Evolutionary conservation across 2,888 invertebrate species (phyloP).

Genomic region (Cephonodes hylas): DNA sequence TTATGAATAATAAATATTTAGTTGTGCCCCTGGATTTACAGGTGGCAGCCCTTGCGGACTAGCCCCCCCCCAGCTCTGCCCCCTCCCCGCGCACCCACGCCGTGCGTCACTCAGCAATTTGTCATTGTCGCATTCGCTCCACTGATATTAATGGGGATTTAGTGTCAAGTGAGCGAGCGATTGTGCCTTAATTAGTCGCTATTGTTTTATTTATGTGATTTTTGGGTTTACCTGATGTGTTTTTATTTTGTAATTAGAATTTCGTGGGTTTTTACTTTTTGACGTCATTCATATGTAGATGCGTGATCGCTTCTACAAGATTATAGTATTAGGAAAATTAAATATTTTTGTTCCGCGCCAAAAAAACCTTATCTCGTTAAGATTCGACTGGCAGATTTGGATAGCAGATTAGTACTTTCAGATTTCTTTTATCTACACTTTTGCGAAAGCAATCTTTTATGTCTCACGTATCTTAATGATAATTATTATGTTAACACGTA

Average conservation of each 20-base stretch:
- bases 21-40: too few species aligned
- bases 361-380: too few species aligned
- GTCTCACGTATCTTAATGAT: too few species aligned
- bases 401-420: too few species aligned
- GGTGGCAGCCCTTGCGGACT: slow-evolving; percentile 13
- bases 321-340: too few species aligned
- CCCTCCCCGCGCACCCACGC: slow-evolving; percentile 19
- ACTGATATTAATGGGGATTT: slow-evolving; percentile 65
- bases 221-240: slow-evolving; percentile 22
- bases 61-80: slow-evolving; percentile 19
- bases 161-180: slow-evolving; percentile 59
- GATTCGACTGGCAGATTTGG: too few species aligned
- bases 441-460: too few species aligned
- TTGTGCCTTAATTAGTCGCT: slow-evolving; percentile 56
- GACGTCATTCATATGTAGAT: too few species aligned
- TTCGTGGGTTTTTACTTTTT: neutral
- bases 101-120: slow-evolving; percentile 50
- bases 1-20: neutral
- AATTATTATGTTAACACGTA: too few species aligned
- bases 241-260: neutral
- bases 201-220: slow-evolving; percentile 48
- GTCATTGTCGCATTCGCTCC: slow-evolving; percentile 56
- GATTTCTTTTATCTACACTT: too few species aligned
- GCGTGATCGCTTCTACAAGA: too few species aligned
- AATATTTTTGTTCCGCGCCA: too few species aligned